Evolutionary conservation across 2,113 vertebrate genomes (phyloP), one percentile per base, ranked within the genome.

Genomic region (Vimba vimba): DNA sequence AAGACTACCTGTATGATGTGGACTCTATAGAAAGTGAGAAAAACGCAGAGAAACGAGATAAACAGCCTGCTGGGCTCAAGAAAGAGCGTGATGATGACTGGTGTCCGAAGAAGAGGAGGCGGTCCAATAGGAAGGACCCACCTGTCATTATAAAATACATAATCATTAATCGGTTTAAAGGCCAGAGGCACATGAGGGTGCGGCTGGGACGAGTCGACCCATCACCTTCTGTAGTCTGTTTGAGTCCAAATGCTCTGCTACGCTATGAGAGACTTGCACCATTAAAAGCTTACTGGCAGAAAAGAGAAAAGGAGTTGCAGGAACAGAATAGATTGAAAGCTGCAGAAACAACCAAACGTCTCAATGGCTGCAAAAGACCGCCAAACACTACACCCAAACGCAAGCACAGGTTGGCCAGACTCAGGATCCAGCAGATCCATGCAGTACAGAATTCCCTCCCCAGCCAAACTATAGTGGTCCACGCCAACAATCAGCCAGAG

Each of bases 141-240:
- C 98, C 98, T 0, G 97, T 99, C 87, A 97, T 99, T 91, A 99
- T 99, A 91, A 99, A 99, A 92, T 99, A 99, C 90, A 99, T 99
- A 87, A 99, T 99, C 89, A 99, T 99, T 93, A 99, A 99, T 93
- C 96, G 98, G 89, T 99, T 99, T 93, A 99, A 99, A 96, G 98
- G 98, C 89, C 97, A 99, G 91, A 98, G 97, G 92, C 96, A 98
- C 93, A 99, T 99, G 98, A 95, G 97, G 86, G 97, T 99, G 86
- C 98, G 97, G 94, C 94, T 99, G 86, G 94, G 97, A 85, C 97
- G 96, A 92, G 95, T 98, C 88, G 96, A 99, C 91, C 95, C 97
- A 85, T 95, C 93, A 75, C 95, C 97, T 91, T 95, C 94, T 75
- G 96, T 95, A 90, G 97, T 99, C 87, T 97, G 93, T 92, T 91